Evolutionary conservation across 2,888 invertebrate species (phyloP).

Genomic region (Latrodectus hesperus): DNA sequence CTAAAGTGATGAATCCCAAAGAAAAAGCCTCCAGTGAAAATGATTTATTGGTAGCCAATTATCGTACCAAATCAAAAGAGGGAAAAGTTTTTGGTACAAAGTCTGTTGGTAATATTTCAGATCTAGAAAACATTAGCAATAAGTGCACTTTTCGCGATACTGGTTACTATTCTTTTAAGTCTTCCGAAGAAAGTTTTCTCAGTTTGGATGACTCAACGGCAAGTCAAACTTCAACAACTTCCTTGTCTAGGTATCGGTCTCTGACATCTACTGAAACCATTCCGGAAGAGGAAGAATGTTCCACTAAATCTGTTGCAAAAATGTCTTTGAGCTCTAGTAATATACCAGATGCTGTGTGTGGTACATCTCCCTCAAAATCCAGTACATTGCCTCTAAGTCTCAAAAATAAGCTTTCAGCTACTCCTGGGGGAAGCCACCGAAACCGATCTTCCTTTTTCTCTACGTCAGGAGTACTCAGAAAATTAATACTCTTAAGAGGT

Average conservation of each 20-base stretch:
- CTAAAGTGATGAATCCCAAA: slow-evolving; percentile 68
- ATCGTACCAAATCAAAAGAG: slow-evolving; percentile 53
- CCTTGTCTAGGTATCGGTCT: slow-evolving; percentile 63
- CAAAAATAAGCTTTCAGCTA: slow-evolving; percentile 46
- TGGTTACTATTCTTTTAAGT: slow-evolving; percentile 71
- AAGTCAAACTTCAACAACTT: slow-evolving; percentile 64
- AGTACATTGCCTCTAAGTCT: slow-evolving; percentile 66
- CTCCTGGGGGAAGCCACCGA: slow-evolving; percentile 59
- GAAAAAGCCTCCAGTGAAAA: slow-evolving; percentile 71
- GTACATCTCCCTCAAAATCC: slow-evolving; percentile 61
- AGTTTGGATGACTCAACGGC: slow-evolving; percentile 69
- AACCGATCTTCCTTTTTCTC: slow-evolving; percentile 70
- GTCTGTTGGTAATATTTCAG: slow-evolving; percentile 70
- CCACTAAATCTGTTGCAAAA: slow-evolving; percentile 42
- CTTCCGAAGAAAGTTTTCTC: slow-evolving; percentile 70
- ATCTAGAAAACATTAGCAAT: slow-evolving; percentile 60
- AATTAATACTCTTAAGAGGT: slow-evolving; percentile 70
- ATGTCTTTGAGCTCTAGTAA: slow-evolving; percentile 70
- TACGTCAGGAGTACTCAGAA: slow-evolving; percentile 70
- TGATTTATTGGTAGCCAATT: slow-evolving; percentile 69
- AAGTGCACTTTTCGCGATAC: slow-evolving; percentile 70
- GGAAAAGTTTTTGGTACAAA: slow-evolving; percentile 69
- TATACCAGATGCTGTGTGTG: slow-evolving; percentile 67
- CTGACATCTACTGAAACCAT: slow-evolving; percentile 70
- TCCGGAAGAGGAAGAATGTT: slow-evolving; percentile 70